Conservation (phyloP, 2,113 vertebrate genomes). For the Hypomesus transpacificus region DNA sequence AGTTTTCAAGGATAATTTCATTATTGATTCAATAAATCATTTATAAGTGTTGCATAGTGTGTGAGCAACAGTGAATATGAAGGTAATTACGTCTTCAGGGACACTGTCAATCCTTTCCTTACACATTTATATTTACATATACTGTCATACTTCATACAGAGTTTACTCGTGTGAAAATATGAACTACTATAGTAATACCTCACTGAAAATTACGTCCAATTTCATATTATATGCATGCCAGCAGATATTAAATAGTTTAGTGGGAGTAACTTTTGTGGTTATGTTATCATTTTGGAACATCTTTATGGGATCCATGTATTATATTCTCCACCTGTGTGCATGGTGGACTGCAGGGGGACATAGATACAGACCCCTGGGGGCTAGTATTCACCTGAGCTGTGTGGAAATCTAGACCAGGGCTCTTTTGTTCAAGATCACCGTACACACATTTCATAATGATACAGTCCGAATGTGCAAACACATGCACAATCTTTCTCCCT, state of each 20-base stretch:
- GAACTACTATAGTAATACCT: too few species aligned
- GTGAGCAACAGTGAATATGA: slow-evolving; percentile 36
- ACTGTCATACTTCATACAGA: neutral
- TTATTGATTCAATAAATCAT: slow-evolving; percentile 67
- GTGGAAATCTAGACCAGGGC: slow-evolving; percentile 9
- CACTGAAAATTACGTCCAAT: too few species aligned
- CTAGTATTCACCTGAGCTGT: slow-evolving; percentile 51
- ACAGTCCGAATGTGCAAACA: slow-evolving; percentile 32
- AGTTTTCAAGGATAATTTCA: slow-evolving; percentile 57
- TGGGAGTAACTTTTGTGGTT: slow-evolving; percentile 12
- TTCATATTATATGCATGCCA: too few species aligned
- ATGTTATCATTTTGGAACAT: slow-evolving; percentile 20
- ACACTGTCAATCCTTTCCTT: slow-evolving; percentile 38
- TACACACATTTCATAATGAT: slow-evolving; percentile 41
- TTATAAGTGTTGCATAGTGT: slow-evolving; percentile 40
- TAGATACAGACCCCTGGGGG: slow-evolving; percentile 50
- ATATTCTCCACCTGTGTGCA: slow-evolving; percentile 31
- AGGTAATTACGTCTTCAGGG: slow-evolving; percentile 67
- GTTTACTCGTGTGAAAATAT: too few species aligned
- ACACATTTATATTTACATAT: neutral
- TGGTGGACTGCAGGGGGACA: slow-evolving; percentile 41
- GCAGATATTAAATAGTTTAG: neutral
- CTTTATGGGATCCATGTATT: slow-evolving; percentile 30
- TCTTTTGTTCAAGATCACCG: slow-evolving; percentile 44
- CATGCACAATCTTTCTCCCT: slow-evolving; percentile 48